These are phyloP conservation scores for Cylas formicarius DNA, from an alignment of 1,140 invertebrate genomes.

Conservation along the genomic window DNA sequence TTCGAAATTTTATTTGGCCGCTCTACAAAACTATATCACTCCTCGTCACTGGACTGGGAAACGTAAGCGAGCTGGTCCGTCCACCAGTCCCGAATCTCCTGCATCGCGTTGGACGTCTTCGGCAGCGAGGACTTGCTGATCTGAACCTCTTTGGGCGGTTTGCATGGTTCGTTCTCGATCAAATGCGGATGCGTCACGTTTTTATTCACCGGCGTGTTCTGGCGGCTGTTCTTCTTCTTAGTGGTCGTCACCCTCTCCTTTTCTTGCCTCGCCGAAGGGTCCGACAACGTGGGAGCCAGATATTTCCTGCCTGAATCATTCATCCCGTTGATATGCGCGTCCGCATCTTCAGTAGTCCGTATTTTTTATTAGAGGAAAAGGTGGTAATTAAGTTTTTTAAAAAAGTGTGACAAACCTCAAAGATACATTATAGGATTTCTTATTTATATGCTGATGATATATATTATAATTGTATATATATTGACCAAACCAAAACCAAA, in stretches of 20 bases:
- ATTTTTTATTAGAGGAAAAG: too few relatives aligned
- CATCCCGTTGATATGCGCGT: too few relatives aligned
- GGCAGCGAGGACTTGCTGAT: constrained; percentile 38
- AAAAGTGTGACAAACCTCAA: too few relatives aligned
- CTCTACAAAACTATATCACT: too few relatives aligned
- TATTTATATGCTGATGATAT: too few relatives aligned
- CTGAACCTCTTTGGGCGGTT: constrained; percentile 33
- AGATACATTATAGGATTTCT: too few relatives aligned
- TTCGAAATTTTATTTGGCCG: too few relatives aligned
- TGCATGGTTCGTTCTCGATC: constrained; percentile 33
- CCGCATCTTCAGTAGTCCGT: too few relatives aligned
- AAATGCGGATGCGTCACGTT: constrained; percentile 35
- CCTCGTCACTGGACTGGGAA: constrained; percentile 41
- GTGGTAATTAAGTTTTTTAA: too few relatives aligned
- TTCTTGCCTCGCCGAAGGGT: constrained; percentile 68
- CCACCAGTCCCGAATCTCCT: constrained; percentile 42
- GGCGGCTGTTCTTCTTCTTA: constrained; percentile 50
- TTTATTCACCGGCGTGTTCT: constrained; percentile 46
- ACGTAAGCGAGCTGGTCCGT: constrained; percentile 39
- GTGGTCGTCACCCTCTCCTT: constrained; percentile 62
- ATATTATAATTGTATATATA: too few relatives aligned
- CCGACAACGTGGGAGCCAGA: constrained; percentile 79
- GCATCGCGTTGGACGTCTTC: constrained; percentile 36
- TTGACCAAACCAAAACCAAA: too few relatives aligned
- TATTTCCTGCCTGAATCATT: constrained; percentile 62